Evolutionary conservation across 2,888 invertebrate species (phyloP).

Genomic region (Hirtodrosophila cameraria): DNA sequence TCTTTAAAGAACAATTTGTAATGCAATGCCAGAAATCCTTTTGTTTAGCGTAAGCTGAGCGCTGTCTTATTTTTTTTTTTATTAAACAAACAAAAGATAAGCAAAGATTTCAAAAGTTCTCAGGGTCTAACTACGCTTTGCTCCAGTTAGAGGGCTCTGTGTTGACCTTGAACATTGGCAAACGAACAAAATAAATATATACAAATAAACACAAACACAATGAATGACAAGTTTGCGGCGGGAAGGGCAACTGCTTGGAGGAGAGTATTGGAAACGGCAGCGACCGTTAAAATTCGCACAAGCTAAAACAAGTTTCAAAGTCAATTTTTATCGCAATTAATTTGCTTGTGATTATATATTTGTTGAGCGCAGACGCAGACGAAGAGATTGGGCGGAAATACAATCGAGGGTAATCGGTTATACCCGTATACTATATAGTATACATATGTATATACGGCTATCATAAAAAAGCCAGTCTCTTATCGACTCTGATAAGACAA

Average conservation of each 20-base stretch:
- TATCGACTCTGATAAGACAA: conserved; percentile 48
- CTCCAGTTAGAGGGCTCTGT: conserved; percentile 12
- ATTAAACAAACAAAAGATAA: conserved; percentile 10
- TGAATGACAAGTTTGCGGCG: conserved; percentile 32
- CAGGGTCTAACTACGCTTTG: conserved; percentile 20
- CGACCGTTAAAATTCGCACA: conserved; percentile 43
- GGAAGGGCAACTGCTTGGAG: too few species aligned
- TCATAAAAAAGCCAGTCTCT: too few species aligned
- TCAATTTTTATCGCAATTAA: conserved; percentile 42
- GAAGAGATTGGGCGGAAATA: neutral
- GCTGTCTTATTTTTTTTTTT: too few species aligned
- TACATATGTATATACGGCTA: conserved; percentile 19
- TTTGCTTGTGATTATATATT: conserved; percentile 28
- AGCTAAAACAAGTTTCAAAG: conserved; percentile 44
- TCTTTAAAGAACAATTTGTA: conserved; percentile 19
- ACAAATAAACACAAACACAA: conserved; percentile 36
- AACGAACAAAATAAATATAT: conserved; percentile 23
- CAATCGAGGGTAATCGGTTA: conserved; percentile 39
- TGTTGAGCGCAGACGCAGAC: too few species aligned
- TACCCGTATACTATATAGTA: conserved; percentile 9
- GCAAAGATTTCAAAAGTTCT: conserved; percentile 8
- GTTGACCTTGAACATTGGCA: too few species aligned
- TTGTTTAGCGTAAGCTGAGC: conserved; percentile 43
- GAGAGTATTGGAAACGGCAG: neutral
- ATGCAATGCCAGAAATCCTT: conserved; percentile 46